These are phyloP conservation scores for Australoheros facetus DNA, from an alignment of 2,797 vertebrate genomes.

Conservation along the genomic window DNA sequence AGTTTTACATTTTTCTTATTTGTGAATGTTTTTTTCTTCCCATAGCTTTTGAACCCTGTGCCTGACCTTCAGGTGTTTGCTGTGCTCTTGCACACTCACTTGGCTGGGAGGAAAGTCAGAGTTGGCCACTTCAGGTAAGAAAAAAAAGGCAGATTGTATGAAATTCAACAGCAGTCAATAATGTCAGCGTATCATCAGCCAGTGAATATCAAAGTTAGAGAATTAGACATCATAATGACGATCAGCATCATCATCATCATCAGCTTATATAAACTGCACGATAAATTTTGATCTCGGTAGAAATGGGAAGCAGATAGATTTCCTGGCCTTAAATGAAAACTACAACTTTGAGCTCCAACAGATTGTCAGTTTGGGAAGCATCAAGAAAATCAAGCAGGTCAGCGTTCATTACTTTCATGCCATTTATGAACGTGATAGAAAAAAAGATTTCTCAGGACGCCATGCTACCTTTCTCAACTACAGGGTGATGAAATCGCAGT, in stretches of 20 bases:
- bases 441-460: not conserved
- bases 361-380: constrained; percentile 58
- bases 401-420: not conserved
- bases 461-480: constrained; percentile 2
- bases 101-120: constrained; percentile 74
- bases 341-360: constrained; percentile 75
- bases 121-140: constrained; percentile 74
- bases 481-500: constrained; percentile 78
- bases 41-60: constrained; percentile 43
- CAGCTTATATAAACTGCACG: no score
- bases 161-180: not conserved
- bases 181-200: not conserved
- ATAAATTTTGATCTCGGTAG: constrained; percentile 43
- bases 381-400: constrained; percentile 73
- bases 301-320: constrained; percentile 58
- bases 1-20: not conserved
- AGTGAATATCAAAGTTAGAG: not conserved
- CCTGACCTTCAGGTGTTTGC: constrained; percentile 73
- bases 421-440: not conserved
- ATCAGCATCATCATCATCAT: no score
- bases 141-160: not conserved
- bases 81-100: constrained; percentile 73
- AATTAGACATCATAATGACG: no score
- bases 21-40: constrained; percentile 3
- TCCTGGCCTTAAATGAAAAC: constrained; percentile 59